These are phyloP conservation scores for Galaxias olidus DNA, from an alignment of 2,797 vertebrate species.

Conservation along the genomic window DNA sequence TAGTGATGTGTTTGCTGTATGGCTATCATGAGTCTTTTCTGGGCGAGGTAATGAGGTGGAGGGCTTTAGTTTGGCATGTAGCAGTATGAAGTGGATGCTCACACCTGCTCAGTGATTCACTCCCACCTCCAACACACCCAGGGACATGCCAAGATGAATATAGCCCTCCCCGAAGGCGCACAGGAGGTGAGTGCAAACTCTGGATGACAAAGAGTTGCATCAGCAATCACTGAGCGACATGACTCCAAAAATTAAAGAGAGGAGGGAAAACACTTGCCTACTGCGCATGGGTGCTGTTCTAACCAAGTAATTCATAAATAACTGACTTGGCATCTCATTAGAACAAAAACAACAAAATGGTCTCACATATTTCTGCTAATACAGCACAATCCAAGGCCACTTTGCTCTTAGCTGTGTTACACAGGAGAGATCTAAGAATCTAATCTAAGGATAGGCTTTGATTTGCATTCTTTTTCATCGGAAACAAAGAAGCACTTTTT, in stretches of 20 bases:
- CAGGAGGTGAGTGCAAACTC: constrained; percentile 78
- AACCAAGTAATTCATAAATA: constrained; percentile 82
- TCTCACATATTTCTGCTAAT: constrained; percentile 68
- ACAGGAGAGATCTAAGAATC: constrained; percentile 11
- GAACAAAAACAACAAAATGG: constrained; percentile 67
- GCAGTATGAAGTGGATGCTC: constrained; percentile 76
- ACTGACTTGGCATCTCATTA: constrained; percentile 79
- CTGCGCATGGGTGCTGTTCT: constrained; percentile 70
- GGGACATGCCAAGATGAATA: constrained; percentile 77
- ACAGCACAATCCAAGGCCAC: constrained; percentile 63
- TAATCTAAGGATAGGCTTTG: constrained; percentile 28
- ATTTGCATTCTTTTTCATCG: neutral
- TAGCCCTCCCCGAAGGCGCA: constrained; percentile 77
- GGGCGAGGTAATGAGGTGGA: constrained; percentile 67
- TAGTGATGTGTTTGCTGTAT: constrained; percentile 65
- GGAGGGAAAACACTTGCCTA: constrained; percentile 52
- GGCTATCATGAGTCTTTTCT: constrained; percentile 70
- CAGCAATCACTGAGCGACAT: constrained; percentile 81
- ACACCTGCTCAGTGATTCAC: constrained; percentile 78
- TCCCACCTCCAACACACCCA: constrained; percentile 71
- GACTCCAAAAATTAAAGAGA: constrained; percentile 70
- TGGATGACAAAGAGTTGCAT: constrained; percentile 84
- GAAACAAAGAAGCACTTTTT: neutral
- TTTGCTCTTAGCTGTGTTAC: constrained; percentile 20
- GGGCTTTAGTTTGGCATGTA: constrained; percentile 72